A percentile compares a stretch with the other conserved stretches of the same genome.
phyloP scores from a whole-genome alignment of 2,888 invertebrate genomes.

The Caenorhabditis japonica region DNA sequence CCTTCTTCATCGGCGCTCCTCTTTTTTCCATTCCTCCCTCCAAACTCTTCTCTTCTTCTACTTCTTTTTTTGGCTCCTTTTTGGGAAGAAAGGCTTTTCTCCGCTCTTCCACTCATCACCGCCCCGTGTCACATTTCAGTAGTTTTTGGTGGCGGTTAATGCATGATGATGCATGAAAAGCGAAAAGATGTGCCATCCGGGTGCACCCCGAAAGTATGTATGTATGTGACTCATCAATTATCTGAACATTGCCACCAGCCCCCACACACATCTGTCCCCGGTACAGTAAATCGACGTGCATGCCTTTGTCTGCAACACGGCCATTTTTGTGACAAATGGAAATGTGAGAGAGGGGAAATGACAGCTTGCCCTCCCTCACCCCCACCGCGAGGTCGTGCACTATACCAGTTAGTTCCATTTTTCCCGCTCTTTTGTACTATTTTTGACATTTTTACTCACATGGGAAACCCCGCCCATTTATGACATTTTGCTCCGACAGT shows the following conservation, averaged over 20 bases:
- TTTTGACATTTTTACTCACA: no score
- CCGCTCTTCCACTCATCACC: not conserved
- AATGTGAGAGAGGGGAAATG: conserved; percentile 13
- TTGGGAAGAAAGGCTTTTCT: conserved; percentile 31
- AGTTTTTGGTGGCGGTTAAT: conserved; percentile 41
- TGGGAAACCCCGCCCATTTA: no score
- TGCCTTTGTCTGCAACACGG: conserved; percentile 25
- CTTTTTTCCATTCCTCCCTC: conserved; percentile 29
- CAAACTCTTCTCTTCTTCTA: no score
- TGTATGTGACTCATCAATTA: no score
- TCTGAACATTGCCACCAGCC: no score
- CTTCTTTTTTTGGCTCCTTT: no score
- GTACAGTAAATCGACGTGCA: conserved; percentile 20
- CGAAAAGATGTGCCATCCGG: conserved; percentile 18
- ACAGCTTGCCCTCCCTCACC: conserved; percentile 4
- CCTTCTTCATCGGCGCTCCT: conserved; percentile 42
- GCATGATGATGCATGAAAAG: no score
- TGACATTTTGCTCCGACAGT: no score
- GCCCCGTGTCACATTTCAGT: conserved; percentile 39
- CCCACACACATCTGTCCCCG: conserved; percentile 14
- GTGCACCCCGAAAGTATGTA: no score
- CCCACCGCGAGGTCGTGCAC: no score
- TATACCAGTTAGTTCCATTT: no score
- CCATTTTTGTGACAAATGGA: conserved; percentile 52
- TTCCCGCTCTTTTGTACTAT: no score